Evolutionary conservation across 1,140 invertebrate genomes (phyloP), one percentile per base, ranked within the genome.

Genomic region (Neodiprion virginianus): DNA sequence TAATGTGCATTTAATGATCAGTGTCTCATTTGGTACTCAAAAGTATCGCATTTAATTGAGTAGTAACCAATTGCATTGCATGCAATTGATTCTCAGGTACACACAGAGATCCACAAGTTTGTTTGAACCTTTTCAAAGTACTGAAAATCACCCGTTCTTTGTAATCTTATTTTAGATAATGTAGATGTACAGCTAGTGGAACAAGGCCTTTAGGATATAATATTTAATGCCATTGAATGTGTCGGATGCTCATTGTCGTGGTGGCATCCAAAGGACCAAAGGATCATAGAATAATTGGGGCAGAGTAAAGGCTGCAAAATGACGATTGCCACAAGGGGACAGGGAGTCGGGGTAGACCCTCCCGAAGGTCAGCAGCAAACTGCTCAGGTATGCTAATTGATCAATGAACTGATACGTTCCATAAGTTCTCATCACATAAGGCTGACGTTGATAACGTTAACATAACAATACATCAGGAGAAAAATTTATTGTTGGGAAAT

Each of bases 251-350:
- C 80, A 77, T 85, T 82, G 78, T 81, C 12, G 40, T 79, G 81
- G 80, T 83, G 83, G 81, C 77, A 79, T 82, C 80, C 78, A 84
- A 82, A 77, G 79, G n/a, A 82, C 75, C 77, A 80, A 80, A 77
- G 82, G 71, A 79, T 79, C 83, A 83, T 79, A 77, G 79, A 79
- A 80, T 69, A 79, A 78, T 79, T 79, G 80, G 77, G 78, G 77
- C 73, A 74, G 79, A 79, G 72, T 73, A 79, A 66, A 79, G 65
- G 67, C 71, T 68, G 66, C 77, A 84, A 78, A 82, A 92, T 92
- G 91, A 92, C 91, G 81, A 91, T 92, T 84, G 89, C 90, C 86
- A 92, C 91, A 61, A 89, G 90, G 86, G 91, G 91, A 82, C 91
- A 92, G 86, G 90, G 90, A 83, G 87, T 91, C 76, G 88, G 89